A percentile compares a stretch with the other conserved stretches of the same genome.
These are phyloP conservation scores for Chironomus riparius DNA, from an alignment of 2,888 invertebrate species.

Conservation along the genomic window DNA sequence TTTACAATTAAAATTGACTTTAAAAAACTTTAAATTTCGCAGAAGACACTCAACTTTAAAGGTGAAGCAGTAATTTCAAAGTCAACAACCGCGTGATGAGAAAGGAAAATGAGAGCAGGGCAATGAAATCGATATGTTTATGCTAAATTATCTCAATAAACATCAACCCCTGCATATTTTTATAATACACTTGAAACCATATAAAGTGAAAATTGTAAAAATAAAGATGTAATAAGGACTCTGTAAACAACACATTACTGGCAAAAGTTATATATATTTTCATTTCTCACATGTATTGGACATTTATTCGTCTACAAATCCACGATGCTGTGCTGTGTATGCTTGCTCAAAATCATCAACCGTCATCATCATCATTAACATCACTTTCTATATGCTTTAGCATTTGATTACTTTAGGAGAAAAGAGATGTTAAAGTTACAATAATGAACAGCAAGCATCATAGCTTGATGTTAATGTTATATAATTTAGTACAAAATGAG, in stretches of 20 bases:
- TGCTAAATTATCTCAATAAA: background rate
- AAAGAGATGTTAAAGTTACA: slow-evolving; percentile 19
- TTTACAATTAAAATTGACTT: too few species aligned
- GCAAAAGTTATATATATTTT: background rate
- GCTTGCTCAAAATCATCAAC: background rate
- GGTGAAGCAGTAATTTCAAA: too few species aligned
- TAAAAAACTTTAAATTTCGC: too few species aligned
- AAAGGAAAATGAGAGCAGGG: too few species aligned
- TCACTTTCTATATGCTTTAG: too few species aligned
- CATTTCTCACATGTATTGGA: background rate
- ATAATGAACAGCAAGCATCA: slow-evolving; percentile 23
- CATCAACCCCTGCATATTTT: background rate
- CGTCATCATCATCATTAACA: background rate
- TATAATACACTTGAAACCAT: slow-evolving; percentile 15
- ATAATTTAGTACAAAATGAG: slow-evolving; percentile 27
- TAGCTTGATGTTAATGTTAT: slow-evolving; percentile 25
- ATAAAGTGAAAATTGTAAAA: background rate
- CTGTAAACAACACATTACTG: background rate
- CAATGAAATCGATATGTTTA: background rate
- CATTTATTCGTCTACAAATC: background rate
- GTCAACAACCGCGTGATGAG: too few species aligned
- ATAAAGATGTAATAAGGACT: slow-evolving; percentile 17
- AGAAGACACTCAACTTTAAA: too few species aligned
- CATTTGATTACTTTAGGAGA: background rate
- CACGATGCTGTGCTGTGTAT: background rate